Evolutionary conservation across 1,140 invertebrate species (phyloP).

Genomic region (Coptotermes formosanus): DNA sequence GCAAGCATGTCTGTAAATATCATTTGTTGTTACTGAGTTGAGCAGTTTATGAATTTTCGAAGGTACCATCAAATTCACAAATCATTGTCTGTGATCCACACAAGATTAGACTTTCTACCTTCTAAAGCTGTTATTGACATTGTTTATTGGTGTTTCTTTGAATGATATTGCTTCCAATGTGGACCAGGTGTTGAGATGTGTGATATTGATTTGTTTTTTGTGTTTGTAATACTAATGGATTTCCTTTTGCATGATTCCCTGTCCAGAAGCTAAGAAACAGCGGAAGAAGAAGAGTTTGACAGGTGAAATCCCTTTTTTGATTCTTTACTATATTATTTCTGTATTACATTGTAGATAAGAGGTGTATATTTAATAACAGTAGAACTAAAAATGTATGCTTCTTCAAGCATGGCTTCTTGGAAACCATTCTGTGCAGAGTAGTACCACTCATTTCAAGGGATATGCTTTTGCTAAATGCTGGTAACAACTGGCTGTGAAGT

Average conservation of each 20-base stretch:
- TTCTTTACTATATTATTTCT: slow-evolving; percentile 20
- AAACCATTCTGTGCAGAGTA: slow-evolving; percentile 12
- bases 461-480: too few species aligned
- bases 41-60: background rate
- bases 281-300: slow-evolving; percentile 83
- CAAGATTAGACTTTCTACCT: background rate
- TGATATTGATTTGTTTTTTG: slow-evolving; percentile 35
- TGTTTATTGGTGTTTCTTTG: slow-evolving; percentile 18
- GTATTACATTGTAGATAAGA: background rate
- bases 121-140: background rate
- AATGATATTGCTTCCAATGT: slow-evolving; percentile 23
- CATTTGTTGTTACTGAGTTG: background rate
- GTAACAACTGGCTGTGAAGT: too few species aligned
- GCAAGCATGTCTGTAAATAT: slow-evolving; percentile 16
- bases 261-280: slow-evolving; percentile 87
- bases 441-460: background rate
- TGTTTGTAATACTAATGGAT: slow-evolving; percentile 41
- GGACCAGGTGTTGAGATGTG: slow-evolving; percentile 28
- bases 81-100: background rate
- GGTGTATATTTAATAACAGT: background rate
- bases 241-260: slow-evolving; percentile 46
- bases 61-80: background rate
- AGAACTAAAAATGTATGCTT: background rate
- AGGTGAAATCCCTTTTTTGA: slow-evolving; percentile 59
- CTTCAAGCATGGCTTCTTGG: background rate